Evolutionary conservation across 2,797 vertebrate genomes (phyloP).

Genomic region (Intellagama lesueurii): DNA sequence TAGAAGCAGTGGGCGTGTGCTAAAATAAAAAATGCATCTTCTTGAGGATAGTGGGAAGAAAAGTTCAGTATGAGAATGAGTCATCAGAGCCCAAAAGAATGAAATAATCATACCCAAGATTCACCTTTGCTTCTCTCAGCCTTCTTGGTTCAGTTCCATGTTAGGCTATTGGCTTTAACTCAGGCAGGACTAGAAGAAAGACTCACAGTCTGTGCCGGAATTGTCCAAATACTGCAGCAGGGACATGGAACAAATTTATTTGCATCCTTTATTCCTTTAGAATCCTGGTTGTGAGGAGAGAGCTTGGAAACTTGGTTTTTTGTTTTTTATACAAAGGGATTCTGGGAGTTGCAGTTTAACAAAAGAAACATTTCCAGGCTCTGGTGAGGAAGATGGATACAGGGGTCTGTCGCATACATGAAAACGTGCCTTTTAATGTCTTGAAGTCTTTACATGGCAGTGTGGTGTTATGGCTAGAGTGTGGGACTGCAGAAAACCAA

Average conservation of each 20-base stretch:
- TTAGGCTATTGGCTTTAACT: background rate
- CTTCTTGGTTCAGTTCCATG: background rate
- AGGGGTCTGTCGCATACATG: no score
- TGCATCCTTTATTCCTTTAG: background rate
- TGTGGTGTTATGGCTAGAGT: no score
- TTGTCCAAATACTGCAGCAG: background rate
- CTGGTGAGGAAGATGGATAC: background rate
- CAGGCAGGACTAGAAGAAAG: background rate
- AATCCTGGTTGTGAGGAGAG: background rate
- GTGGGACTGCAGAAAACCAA: background rate
- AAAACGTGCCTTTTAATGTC: background rate
- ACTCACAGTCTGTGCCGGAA: background rate
- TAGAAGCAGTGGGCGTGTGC: slow-evolving; percentile 59
- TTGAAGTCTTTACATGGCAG: background rate
- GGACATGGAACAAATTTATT: background rate
- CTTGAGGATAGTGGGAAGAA: slow-evolving; percentile 58
- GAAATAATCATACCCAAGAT: slow-evolving; percentile 10
- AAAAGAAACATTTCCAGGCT: no score
- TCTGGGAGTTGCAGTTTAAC: background rate
- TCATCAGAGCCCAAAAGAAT: slow-evolving; percentile 33
- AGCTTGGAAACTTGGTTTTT: no score
- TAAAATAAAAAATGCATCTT: slow-evolving; percentile 47
- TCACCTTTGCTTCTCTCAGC: slow-evolving; percentile 45
- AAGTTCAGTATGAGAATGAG: slow-evolving; percentile 44
- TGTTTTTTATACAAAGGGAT: no score